Base-by-base conservation (phyloP, 2,797 vertebrate genomes). In the Psittacula derbiana region DNA sequence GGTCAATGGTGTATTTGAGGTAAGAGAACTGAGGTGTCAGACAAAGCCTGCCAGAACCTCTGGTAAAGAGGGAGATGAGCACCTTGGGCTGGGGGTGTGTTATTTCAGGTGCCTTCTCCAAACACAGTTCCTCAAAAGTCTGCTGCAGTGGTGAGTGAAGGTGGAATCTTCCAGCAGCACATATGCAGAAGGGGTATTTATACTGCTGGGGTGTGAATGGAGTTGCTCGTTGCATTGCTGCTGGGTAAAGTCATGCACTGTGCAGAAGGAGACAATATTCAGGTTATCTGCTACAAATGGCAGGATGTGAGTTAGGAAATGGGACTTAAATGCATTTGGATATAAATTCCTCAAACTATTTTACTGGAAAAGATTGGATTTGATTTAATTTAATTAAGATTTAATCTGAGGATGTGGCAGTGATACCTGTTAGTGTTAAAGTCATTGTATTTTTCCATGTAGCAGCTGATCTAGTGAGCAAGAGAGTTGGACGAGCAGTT, bases 1-100 rank as follows among this genome's bases (percentile, higher is more conserved):
- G 96, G 97, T 98, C 41, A 98, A 98, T 6, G 98, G 97, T 20
- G 96, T 98, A 24, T 98, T 98, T 31, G 71, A 90, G 98, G 99
- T 99, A 97, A 94, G 97, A 95, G 71, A 53, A 21, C 4, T 2
- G 24, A 36, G 41, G 4, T 5, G 15, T 40, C 5, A 1, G 18
- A 44, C 6, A 0, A 1, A 2, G 3, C 40, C 36, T 44, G 33
- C 73, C 66, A 12, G 23, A 46, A 10, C 1, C 57, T 28, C 19
- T 23, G 3, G 23, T 1, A 11, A 7, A 7, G n/a, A 40, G 20
- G 50, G 23, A 21, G n/a, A 38, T 0, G 0, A 74, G 44, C 38
- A 3, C 41, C 23, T 27, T 28, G 40, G 44, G 6, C 11, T 12
- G 33, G 46, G 71, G 31, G 0, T 65, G 2, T 33, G 14, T 38